phyloP scores from a whole-genome alignment of 2,888 invertebrate genomes.

The Vesta saturnalis region DNA sequence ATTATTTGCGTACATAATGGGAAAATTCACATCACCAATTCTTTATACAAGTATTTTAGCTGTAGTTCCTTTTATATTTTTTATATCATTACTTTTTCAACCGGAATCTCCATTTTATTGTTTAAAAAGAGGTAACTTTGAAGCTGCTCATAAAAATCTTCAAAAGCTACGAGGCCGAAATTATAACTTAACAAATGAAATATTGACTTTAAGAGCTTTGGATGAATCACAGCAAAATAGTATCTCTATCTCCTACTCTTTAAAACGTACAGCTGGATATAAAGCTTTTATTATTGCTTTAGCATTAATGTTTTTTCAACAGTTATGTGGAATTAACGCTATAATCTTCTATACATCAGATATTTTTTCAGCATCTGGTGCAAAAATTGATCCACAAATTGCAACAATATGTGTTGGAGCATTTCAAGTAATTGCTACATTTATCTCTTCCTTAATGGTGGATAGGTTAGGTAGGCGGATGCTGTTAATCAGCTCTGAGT shows the following conservation, averaged over 20 bases:
- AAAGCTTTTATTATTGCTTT: conserved; percentile 79
- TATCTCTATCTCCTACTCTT: conserved; percentile 66
- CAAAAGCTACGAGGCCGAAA: conserved; percentile 77
- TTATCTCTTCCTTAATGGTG: conserved; percentile 79
- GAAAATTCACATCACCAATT: conserved; percentile 62
- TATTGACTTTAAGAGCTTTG: conserved; percentile 69
- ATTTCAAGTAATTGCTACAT: conserved; percentile 82
- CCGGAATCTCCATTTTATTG: conserved; percentile 86
- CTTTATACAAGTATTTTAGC: conserved; percentile 74
- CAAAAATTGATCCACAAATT: conserved; percentile 66
- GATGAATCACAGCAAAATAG: conserved; percentile 64
- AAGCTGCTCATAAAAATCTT: conserved; percentile 76
- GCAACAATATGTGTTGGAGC: conserved; percentile 83
- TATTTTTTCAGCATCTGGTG: conserved; percentile 77
- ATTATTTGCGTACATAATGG: conserved; percentile 72
- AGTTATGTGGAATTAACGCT: conserved; percentile 85
- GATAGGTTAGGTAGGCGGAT: conserved; percentile 84
- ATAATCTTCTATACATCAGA: conserved; percentile 81
- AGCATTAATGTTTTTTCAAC: conserved; percentile 90
- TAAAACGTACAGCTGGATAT: conserved; percentile 66
- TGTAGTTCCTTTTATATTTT: conserved; percentile 75
- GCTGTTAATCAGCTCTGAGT: conserved; percentile 76
- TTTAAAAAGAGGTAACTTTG: conserved; percentile 70
- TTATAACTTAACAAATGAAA: conserved; percentile 77
- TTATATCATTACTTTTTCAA: conserved; percentile 79